Conservation (phyloP, 2,888 invertebrate species). For the Hyalella azteca region DNA sequence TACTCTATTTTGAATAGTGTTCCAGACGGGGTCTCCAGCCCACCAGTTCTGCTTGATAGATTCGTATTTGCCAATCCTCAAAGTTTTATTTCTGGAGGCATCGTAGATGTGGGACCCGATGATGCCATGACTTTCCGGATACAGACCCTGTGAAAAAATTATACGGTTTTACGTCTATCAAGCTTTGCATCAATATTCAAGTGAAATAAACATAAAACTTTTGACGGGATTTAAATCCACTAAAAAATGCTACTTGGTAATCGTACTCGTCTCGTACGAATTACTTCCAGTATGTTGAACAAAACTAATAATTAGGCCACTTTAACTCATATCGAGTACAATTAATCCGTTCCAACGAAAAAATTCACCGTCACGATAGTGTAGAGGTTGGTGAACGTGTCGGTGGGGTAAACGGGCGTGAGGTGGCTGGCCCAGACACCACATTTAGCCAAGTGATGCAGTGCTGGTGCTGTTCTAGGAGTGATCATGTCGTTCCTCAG, state of each 20-base stretch:
- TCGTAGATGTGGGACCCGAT: conserved; percentile 50
- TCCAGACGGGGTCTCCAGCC: conserved; percentile 56
- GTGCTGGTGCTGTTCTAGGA: conserved; percentile 40
- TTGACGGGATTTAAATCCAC: no score
- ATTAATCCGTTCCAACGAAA: no score
- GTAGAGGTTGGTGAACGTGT: conserved; percentile 53
- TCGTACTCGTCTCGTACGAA: no score
- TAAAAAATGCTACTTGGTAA: no score
- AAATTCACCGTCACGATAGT: conserved; percentile 56
- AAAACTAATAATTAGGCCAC: no score
- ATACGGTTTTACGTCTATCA: no score
- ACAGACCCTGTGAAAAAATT: conserved; percentile 48
- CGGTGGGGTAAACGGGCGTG: conserved; percentile 51
- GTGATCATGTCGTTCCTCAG: conserved; percentile 45
- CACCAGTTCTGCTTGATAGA: conserved; percentile 43
- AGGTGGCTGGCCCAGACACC: conserved; percentile 45
- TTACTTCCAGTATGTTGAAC: no score
- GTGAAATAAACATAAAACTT: no score
- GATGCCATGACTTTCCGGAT: conserved; percentile 57
- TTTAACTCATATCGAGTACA: no score
- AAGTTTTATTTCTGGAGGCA: conserved; percentile 37
- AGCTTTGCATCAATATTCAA: no score
- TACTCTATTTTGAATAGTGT: conserved; percentile 52
- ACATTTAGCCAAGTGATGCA: conserved; percentile 43
- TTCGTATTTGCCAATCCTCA: not conserved